Base-by-base conservation (phyloP, 2,113 vertebrate species). In the Pelmatolapia mariae region DNA sequence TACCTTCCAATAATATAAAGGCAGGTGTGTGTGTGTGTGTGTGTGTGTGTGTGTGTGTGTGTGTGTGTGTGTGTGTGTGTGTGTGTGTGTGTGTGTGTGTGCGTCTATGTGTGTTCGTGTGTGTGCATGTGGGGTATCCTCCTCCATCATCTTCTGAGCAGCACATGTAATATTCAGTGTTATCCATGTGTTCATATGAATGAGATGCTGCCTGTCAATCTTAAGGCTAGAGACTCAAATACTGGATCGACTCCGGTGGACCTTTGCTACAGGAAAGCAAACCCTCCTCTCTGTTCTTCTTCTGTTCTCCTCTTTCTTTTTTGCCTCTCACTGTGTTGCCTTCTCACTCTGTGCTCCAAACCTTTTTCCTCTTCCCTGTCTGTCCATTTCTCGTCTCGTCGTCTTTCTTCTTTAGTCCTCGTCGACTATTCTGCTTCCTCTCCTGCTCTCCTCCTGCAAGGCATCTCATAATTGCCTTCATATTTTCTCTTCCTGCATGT, bases 141-240 rank as follows among this genome's bases (percentile, higher is more conserved):
- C n/a, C n/a, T 24, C 54, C 56, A 71, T 86, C 50, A 59, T 85
- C 11, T 56, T 38, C 54, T 83, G 86, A 80, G 79, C 9, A 22
- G n/a, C 40, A 33, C 57, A 91, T 93, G 85, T 89, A 85, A 88
- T 85, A 89, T 91, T 90, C 59, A 89, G 54, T 52, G 54, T 89
- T 73, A 80, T 84, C 33, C 71, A 22, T 90, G 40, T 80, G 43
- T 56, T 91, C 40, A 80, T 82, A 85, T 86, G 78, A 86, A 92
- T 79, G 85, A 86, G 86, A 89, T 81, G 82, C 88, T 81, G 56
- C 78, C 81, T 82, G 61, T 86, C 86, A 87, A 31, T 87, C 86
- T 80, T 9, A 31, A 71, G 43, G 40, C 45, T 85, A 56, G 10
- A 89, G 80, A 81, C 50, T 73, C 4, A 7, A 81, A 85, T 66